Evolutionary conservation across 2,797 vertebrate genomes (phyloP).

Genomic region (Thripadectes ignobilis): DNA sequence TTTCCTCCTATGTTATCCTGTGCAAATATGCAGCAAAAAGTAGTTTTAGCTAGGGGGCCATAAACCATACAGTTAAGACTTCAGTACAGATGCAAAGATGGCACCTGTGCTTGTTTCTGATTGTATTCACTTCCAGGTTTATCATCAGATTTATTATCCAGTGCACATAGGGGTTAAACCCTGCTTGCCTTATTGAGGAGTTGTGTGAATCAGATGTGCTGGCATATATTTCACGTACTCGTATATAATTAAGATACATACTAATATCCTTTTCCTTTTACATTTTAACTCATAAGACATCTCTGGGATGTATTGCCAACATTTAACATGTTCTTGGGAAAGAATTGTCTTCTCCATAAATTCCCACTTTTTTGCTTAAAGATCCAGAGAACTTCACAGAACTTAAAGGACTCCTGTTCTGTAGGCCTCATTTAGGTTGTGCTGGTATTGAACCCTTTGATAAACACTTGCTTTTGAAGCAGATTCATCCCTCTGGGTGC

Average conservation of each 20-base stretch:
- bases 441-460: not conserved
- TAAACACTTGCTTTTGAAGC: not conserved
- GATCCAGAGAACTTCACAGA: not conserved
- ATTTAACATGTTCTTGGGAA: not conserved
- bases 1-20: not conserved
- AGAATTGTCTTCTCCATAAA: not conserved
- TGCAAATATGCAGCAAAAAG: not conserved
- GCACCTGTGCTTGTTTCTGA: not conserved
- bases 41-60: not conserved
- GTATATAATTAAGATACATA: not conserved
- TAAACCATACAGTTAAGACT: not conserved
- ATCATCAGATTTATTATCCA: not conserved
- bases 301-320: not conserved
- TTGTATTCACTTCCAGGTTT: not conserved
- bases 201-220: not conserved
- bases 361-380: not conserved
- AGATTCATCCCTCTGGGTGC: not conserved
- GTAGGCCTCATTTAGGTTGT: accelerated
- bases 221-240: not conserved
- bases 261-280: not conserved
- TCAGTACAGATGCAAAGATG: not conserved
- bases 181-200: not conserved
- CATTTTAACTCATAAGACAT: not conserved
- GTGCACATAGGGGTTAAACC: not conserved
- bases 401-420: not conserved